Base-by-base conservation (phyloP, 2,888 invertebrate species). In the Microctonus aethiopoides region DNA sequence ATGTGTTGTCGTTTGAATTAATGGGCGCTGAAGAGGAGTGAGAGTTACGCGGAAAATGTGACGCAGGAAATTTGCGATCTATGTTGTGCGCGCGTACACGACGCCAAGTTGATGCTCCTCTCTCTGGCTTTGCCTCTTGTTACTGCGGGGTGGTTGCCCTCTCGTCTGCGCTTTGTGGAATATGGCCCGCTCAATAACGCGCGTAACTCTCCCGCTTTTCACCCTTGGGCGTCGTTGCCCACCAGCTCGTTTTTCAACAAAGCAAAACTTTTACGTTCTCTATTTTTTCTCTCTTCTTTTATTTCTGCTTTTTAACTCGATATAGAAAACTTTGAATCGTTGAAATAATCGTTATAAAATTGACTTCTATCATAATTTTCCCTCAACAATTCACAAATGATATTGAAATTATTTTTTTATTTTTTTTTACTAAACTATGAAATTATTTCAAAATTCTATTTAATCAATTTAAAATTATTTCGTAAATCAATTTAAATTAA, bases 171-270 rank as follows among this genome's bases (percentile, higher is more conserved):
- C 84, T 83, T 85, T 85, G 84, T 84, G 83, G 83, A 82, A 84
- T 84, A 84, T 84, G 80, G 75, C 82, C 82, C 85, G 85, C 84
- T 85, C 85, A 83, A 85, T 85, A 85, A 85, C 84, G 84, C 85
- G 84, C 80, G 83, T 83, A 82, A 79, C 83, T 74, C 76, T 70
- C 73, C 46, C 16, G n/a, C 69, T 78, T 76, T 76, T 74, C 75
- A 62, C 76, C 74, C 78, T 76, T 66, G 74, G 71, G 39, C 22
- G n/a, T 36, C 11, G 46, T n/a, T 46, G 41, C 20, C 34, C 39
- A n/a, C 39, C 24, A 16, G 26, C 29, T 29, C 13, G 4, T 62
- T 29, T 36, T 16, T 24, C 41, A 61, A 41, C 41, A 16, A 20
- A 32, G 51, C 16, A 46, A 26, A 41, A 46, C 9, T 41, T 26